Conservation (phyloP, 2,113 vertebrate species). For the Psilopsiagon aurifrons region DNA sequence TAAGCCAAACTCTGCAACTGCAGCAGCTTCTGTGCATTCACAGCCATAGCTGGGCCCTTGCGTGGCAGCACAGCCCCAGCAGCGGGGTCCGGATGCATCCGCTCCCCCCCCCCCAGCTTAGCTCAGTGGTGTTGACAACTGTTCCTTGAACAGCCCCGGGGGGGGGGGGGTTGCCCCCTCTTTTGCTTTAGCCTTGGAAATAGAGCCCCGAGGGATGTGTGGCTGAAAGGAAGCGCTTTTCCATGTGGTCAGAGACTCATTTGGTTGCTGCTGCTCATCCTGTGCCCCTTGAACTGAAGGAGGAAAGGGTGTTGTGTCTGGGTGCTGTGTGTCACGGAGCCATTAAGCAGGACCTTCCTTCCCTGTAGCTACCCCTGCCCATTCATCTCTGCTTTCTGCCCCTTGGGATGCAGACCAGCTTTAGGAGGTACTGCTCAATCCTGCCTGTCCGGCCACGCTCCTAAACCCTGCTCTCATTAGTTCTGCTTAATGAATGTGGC, state of each 20-base stretch:
- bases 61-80: neutral
- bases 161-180: neutral
- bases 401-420: neutral
- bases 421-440: neutral
- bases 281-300: neutral
- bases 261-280: neutral
- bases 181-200: neutral
- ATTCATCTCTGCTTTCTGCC: fast-evolving
- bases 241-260: neutral
- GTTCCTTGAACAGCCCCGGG: neutral
- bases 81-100: neutral
- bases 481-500: neutral
- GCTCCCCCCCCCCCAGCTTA: fast-evolving
- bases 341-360: neutral
- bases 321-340: fast-evolving
- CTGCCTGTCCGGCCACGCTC: neutral
- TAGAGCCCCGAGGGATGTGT: fast-evolving
- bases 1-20: neutral
- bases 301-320: neutral
- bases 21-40: neutral
- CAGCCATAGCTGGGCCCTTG: fast-evolving
- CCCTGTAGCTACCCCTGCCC: neutral
- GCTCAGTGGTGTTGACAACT: neutral
- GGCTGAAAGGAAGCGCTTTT: neutral
- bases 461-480: fast-evolving